phyloP scores from a whole-genome alignment of 2,797 vertebrate species.

The Periophthalmus magnuspinnatus region DNA sequence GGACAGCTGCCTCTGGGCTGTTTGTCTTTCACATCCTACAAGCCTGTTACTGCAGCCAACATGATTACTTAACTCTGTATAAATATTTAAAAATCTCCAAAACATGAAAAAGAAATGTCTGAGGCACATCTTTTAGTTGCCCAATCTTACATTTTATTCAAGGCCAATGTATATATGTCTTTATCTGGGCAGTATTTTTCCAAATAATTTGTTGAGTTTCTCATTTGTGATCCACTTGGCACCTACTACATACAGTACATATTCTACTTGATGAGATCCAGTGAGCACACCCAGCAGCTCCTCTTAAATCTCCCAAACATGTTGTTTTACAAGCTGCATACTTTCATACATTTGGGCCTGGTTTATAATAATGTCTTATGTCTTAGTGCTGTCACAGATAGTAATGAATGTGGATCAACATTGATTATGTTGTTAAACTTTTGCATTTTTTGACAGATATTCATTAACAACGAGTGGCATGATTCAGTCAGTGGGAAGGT shows the following conservation, averaged over 20 bases:
- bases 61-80: conserved; percentile 24
- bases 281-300: background rate
- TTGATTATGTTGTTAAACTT: background rate
- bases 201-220: background rate
- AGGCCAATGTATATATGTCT: background rate
- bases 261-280: background rate
- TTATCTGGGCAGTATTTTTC: background rate
- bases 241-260: background rate
- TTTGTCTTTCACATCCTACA: conserved; percentile 40
- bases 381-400: background rate
- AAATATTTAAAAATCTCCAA: conserved; percentile 30
- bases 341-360: conserved; percentile 2
- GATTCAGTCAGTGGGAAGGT: conserved; percentile 90
- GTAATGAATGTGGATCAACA: background rate
- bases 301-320: background rate
- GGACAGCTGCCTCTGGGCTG: conserved; percentile 30
- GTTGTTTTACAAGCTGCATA: conserved; percentile 1
- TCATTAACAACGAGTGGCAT: conserved; percentile 99
- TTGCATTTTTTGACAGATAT: conserved; percentile 80
- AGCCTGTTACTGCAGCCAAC: conserved; percentile 26
- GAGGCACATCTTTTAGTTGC: background rate
- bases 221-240: background rate
- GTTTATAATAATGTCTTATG: background rate
- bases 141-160: background rate
- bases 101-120: background rate